Conservation (phyloP, 2,888 invertebrate genomes). For the Apodemia zela region DNA sequence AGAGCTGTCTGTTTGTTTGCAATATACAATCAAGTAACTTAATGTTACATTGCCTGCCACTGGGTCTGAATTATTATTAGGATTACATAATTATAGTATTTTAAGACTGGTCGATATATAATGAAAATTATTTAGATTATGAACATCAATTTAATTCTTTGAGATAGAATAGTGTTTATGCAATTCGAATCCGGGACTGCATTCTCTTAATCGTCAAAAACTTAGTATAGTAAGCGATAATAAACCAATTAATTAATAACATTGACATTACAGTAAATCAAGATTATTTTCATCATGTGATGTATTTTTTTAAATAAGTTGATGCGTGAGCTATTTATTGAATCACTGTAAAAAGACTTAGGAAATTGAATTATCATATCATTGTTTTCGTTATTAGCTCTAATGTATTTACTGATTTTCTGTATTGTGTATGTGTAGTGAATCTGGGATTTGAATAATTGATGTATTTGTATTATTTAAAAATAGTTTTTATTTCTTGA, state of each 20-base stretch:
- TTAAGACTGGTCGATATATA: no score
- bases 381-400: conserved; percentile 7
- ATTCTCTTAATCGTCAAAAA: conserved; percentile 1
- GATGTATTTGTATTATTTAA: neutral
- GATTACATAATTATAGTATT: no score
- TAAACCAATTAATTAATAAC: neutral
- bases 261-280: conserved; percentile 11
- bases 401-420: conserved; percentile 1
- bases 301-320: neutral
- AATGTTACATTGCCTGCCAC: no score
- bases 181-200: neutral
- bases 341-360: conserved; percentile 16
- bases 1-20: no score
- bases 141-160: neutral
- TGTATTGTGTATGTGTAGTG: conserved; percentile 5
- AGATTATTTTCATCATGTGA: conserved; percentile 7
- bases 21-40: no score
- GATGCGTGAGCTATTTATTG: conserved; percentile 12
- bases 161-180: neutral
- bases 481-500: neutral
- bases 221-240: neutral
- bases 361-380: conserved; percentile 15
- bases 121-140: no score
- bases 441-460: neutral
- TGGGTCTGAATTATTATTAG: no score